Base-by-base conservation (phyloP, 2,888 invertebrate genomes). In the Diarsia dahlii region DNA sequence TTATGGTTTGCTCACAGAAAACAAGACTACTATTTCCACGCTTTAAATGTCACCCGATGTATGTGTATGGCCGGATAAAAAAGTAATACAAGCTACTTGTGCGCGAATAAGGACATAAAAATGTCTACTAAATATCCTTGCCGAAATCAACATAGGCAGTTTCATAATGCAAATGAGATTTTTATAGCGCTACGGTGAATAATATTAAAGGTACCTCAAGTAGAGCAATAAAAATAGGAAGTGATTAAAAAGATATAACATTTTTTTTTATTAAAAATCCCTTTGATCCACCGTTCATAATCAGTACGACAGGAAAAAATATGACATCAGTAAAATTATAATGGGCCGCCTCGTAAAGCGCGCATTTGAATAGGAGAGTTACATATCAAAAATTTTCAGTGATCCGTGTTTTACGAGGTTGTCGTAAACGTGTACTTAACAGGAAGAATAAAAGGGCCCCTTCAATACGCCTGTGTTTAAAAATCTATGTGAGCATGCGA, bases 331-430 rank as follows among this genome's bases (percentile, higher is more conserved):
- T 96, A 96, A 96, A 96, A 95, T 95, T 94, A 95, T 96, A 96
- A 96, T 95, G 94, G 94, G 91, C 90, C 89, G 89, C 89, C 91
- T 95, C 96, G 95, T 96, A 96, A 96, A 95, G 90, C 90, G 91
- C 87, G 88, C 94, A 95, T 96, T 96, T 96, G 96, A 96, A 96
- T 96, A 96, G 95, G 93, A 95, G 94, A 94, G 96, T 96, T 94
- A 96, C 96, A 96, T 96, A 96, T 96, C 96, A 96, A 96, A 96
- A 96, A 96, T 95, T 95, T 95, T 95, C 96, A 96, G 93, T 95
- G 96, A 96, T 96, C 96, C 96, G 95, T 96, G 93, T 94, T 96
- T 96, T 96, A 96, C 95, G 96, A 95, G 95, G 92, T 91, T 89
- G 94, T 96, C 96, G 95, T 96, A 96, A 96, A 96, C 93, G 94